A percentile compares a stretch with the other conserved stretches of the same genome.
phyloP scores from a whole-genome alignment of 2,113 vertebrate species.

The Tursiops truncatus region DNA sequence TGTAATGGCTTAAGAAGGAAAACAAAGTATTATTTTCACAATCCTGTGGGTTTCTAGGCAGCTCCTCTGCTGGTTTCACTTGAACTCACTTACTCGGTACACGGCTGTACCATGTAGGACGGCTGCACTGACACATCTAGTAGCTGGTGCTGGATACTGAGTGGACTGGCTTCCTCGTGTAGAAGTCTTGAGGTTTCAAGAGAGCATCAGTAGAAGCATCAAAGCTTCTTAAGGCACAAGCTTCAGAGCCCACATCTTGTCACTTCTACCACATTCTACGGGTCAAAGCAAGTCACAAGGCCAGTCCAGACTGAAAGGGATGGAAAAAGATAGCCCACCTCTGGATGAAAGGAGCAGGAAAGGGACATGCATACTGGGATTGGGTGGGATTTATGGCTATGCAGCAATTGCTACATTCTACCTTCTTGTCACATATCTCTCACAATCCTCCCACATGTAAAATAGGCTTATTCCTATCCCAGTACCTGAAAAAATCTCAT shows the following conservation, averaged over 20 bases:
- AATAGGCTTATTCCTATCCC: background rate
- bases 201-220: background rate
- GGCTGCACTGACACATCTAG: background rate
- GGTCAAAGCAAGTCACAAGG: background rate
- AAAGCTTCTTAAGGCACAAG: background rate
- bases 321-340: background rate
- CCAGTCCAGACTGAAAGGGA: background rate
- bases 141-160: background rate
- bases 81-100: background rate
- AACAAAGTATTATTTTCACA: background rate
- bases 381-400: background rate
- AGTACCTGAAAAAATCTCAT: background rate
- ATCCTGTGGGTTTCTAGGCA: background rate
- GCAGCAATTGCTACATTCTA: background rate
- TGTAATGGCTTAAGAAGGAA: background rate
- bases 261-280: background rate
- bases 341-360: background rate
- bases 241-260: background rate
- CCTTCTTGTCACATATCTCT: background rate
- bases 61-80: background rate
- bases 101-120: background rate
- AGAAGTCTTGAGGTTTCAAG: background rate
- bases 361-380: background rate
- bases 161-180: background rate
- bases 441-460: background rate